phyloP scores from a whole-genome alignment of 1,140 invertebrate species.

The Micrasema longulum region DNA sequence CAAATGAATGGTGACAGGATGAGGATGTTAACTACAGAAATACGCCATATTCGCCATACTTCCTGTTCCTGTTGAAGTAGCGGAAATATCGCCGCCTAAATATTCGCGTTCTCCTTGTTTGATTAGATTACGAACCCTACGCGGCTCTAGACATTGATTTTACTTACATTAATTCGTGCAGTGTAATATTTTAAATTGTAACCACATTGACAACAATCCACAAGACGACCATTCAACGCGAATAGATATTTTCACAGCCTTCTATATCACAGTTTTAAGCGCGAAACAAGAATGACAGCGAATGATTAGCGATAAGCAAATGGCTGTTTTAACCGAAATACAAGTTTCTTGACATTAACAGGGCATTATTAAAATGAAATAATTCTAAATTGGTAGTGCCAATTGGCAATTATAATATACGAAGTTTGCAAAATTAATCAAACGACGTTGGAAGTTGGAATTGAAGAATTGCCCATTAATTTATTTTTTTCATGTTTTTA shows the following conservation, averaged over 20 bases:
- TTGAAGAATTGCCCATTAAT: background rate
- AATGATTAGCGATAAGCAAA: background rate
- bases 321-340: background rate
- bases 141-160: background rate
- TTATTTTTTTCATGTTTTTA: background rate
- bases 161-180: constrained; percentile 17
- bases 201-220: constrained; percentile 25
- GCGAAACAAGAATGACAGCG: constrained; percentile 30
- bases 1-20: constrained; percentile 45
- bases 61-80: constrained; percentile 46
- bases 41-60: constrained; percentile 46
- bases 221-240: constrained; percentile 26
- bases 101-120: background rate
- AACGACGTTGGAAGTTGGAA: background rate
- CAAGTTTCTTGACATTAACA: constrained; percentile 2
- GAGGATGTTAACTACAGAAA: constrained; percentile 43
- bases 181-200: constrained; percentile 1
- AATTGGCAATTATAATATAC: background rate
- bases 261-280: constrained; percentile 38
- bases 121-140: background rate
- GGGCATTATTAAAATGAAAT: background rate
- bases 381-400: background rate
- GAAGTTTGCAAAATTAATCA: background rate
- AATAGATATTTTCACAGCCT: constrained; percentile 42
- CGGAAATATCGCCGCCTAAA: constrained; percentile 36